phyloP scores from a whole-genome alignment of 2,113 vertebrate species.

The Lipotes vexillifer region DNA sequence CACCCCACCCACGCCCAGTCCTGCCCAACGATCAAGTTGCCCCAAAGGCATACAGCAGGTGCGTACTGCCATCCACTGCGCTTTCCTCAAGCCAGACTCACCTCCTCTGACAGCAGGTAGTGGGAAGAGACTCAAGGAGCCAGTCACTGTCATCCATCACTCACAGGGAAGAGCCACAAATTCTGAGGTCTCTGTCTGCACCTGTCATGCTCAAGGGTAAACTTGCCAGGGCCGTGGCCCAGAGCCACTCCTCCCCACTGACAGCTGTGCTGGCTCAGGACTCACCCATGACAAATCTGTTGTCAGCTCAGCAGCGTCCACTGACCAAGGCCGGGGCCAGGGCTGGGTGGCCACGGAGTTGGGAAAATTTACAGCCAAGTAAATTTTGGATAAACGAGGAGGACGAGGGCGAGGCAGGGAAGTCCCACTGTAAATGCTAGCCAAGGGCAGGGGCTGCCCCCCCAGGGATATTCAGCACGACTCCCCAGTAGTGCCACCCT shows the following conservation, averaged over 20 bases:
- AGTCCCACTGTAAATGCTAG: not conserved
- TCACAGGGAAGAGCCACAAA: constrained; percentile 68
- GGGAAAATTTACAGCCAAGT: constrained; percentile 56
- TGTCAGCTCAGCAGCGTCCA: constrained; percentile 74
- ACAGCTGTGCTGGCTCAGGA: constrained; percentile 71
- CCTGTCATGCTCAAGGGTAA: constrained; percentile 82
- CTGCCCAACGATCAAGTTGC: not conserved
- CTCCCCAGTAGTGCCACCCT: not conserved
- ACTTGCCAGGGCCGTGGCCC: constrained; percentile 17
- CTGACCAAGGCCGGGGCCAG: constrained; percentile 50
- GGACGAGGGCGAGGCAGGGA: not conserved
- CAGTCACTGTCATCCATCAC: constrained; percentile 72
- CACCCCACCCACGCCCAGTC: not conserved
- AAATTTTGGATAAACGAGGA: not conserved
- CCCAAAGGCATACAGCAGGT: not conserved
- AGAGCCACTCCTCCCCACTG: constrained; percentile 64
- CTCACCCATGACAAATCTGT: constrained; percentile 75
- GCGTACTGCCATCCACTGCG: not conserved
- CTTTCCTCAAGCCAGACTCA: not conserved
- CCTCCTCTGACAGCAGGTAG: constrained; percentile 40
- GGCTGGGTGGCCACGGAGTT: constrained; percentile 28
- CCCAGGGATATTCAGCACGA: not conserved
- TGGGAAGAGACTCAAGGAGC: constrained; percentile 55
- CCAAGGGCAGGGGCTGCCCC: not conserved
- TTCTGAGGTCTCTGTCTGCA: constrained; percentile 72